These are phyloP conservation scores for Mythimna albipuncta DNA, from an alignment of 2,888 invertebrate species.

Conservation along the genomic window DNA sequence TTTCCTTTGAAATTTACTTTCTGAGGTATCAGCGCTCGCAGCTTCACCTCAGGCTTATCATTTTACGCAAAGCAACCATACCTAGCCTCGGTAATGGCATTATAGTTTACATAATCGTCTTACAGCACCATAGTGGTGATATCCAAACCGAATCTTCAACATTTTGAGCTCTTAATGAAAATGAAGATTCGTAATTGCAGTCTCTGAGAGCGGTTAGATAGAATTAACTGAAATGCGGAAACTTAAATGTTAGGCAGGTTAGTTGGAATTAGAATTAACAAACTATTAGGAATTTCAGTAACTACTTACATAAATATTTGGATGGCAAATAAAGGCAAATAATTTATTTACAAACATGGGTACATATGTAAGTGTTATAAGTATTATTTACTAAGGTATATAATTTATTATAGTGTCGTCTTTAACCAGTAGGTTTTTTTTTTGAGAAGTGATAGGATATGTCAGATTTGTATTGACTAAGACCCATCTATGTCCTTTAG, in stretches of 20 bases:
- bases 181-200: constrained; percentile 61
- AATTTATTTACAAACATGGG: no score
- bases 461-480: no score
- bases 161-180: constrained; percentile 57
- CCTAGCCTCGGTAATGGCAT: constrained; percentile 54
- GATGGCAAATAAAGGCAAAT: not conserved
- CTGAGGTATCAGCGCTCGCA: constrained; percentile 64
- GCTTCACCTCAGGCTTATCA: constrained; percentile 54
- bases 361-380: no score
- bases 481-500: no score
- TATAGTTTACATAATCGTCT: constrained; percentile 63
- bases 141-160: constrained; percentile 58
- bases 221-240: constrained; percentile 44
- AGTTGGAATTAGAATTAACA: constrained; percentile 9
- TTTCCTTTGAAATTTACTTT: constrained; percentile 68
- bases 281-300: constrained; percentile 15
- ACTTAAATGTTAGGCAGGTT: constrained; percentile 24
- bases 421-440: no score
- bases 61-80: constrained; percentile 63
- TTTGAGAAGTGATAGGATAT: no score
- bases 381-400: no score
- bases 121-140: constrained; percentile 53
- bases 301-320: not conserved
- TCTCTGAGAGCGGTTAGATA: constrained; percentile 29
- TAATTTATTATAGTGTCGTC: no score